Conservation (phyloP, 2,888 invertebrate genomes). For the Sicus ferrugineus region DNA sequence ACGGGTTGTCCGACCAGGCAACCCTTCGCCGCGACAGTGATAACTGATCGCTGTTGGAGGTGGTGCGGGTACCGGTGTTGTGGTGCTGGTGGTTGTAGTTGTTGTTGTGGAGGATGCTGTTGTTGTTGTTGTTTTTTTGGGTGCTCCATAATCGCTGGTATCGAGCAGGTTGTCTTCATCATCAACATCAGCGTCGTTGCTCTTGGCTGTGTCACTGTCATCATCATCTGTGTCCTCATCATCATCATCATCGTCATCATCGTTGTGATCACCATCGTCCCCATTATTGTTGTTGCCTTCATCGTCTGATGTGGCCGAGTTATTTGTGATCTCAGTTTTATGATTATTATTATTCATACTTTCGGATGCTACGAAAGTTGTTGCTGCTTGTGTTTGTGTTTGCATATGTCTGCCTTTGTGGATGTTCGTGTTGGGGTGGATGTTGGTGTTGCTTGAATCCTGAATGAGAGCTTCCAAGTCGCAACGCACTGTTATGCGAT, state of each 20-base stretch:
- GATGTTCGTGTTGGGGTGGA: conserved; percentile 17
- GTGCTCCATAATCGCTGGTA: conserved; percentile 46
- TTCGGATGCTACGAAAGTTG: conserved; percentile 44
- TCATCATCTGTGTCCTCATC: conserved; percentile 31
- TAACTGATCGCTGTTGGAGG: conserved; percentile 49
- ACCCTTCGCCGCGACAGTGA: conserved; percentile 84
- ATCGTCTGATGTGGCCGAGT: conserved; percentile 44
- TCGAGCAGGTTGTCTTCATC: conserved; percentile 45
- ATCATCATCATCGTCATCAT: neutral
- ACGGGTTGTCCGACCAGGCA: conserved; percentile 76
- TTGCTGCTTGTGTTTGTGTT: conserved; percentile 42
- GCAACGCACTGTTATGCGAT: conserved; percentile 81
- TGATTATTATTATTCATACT: conserved; percentile 44
- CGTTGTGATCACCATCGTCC: neutral
- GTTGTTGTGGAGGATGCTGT: conserved; percentile 45
- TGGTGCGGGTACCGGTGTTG: conserved; percentile 46
- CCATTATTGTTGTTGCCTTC: conserved; percentile 26
- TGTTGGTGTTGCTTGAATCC: conserved; percentile 44
- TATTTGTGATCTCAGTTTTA: conserved; percentile 44
- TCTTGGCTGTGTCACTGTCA: conserved; percentile 37
- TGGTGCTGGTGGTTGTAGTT: conserved; percentile 46
- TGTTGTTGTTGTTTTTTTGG: conserved; percentile 38
- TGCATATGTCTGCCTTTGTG: neutral
- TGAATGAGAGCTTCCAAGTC: conserved; percentile 80
- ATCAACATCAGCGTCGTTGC: conserved; percentile 46